Evolutionary conservation across 2,888 invertebrate genomes (phyloP).

Genomic region (Cheilosia vernalis): DNA sequence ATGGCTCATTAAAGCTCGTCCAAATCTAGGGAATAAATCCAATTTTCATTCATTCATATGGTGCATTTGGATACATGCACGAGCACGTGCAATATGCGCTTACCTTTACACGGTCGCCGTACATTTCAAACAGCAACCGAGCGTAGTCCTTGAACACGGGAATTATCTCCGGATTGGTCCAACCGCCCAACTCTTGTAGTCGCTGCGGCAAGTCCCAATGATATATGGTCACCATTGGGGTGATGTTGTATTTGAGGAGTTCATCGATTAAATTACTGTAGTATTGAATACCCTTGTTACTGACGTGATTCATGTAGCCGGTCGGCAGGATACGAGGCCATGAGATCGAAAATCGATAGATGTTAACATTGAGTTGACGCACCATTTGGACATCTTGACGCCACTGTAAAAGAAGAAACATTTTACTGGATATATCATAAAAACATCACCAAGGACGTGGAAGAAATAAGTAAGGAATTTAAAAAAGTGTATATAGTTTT

Average conservation of each 20-base stretch:
- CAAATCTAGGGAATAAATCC: constrained; percentile 83
- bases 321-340: constrained; percentile 91
- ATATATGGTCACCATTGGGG: constrained; percentile 89
- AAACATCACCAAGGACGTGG: no score
- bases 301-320: constrained; percentile 87
- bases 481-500: no score
- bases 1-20: constrained; percentile 92
- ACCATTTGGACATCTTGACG: constrained; percentile 87
- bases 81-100: neutral
- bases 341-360: constrained; percentile 89
- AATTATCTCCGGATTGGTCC: constrained; percentile 87
- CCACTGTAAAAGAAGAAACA: constrained; percentile 79
- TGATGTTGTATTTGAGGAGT: constrained; percentile 87
- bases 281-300: constrained; percentile 88
- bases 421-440: no score
- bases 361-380: constrained; percentile 86
- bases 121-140: constrained; percentile 86
- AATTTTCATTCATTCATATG: neutral
- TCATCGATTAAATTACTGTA: constrained; percentile 91
- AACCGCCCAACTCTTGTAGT: constrained; percentile 88
- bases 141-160: constrained; percentile 88
- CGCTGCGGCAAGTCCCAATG: constrained; percentile 89
- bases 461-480: no score
- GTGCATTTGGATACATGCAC: neutral
- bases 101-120: constrained; percentile 86